Percentiles rank a stretch among this genome's conserved stretches.
These are phyloP conservation scores for Diadromus collaris DNA, from an alignment of 2,888 invertebrate species.

Conservation along the genomic window DNA sequence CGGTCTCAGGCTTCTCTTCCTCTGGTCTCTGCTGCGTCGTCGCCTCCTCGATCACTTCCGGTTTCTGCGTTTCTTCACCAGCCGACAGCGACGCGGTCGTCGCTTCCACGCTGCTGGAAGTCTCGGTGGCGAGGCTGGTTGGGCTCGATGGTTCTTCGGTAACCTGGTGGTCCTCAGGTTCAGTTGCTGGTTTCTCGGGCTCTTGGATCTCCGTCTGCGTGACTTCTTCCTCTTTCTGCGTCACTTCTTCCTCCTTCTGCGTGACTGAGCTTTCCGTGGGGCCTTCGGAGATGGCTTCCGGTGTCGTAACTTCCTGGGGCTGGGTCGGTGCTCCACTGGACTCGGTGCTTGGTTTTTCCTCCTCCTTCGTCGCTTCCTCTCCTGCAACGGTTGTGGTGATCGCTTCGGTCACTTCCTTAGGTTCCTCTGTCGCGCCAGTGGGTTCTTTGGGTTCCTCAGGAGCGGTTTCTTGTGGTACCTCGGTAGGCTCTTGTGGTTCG, in stretches of 20 bases:
- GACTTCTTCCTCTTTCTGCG: constrained; percentile 54
- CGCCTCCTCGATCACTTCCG: neutral
- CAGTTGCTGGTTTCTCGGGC: constrained; percentile 44
- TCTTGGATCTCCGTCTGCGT: constrained; percentile 28
- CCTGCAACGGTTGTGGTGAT: constrained; percentile 1
- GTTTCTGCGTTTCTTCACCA: neutral
- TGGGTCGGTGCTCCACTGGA: constrained; percentile 3
- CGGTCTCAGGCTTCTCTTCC: neutral
- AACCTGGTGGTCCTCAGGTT: neutral
- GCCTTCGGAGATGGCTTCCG: constrained; percentile 38
- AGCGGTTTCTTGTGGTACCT: constrained; percentile 22
- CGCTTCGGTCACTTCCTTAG: constrained; percentile 21
- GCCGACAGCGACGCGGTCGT: neutral
- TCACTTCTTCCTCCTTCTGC: constrained; percentile 32
- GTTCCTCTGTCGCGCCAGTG: constrained; percentile 8
- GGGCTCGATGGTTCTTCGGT: neutral
- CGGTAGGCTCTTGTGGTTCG: constrained; percentile 11
- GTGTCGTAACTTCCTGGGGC: constrained; percentile 31
- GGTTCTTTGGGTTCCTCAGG: constrained; percentile 14
- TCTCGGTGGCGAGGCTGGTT: neutral
- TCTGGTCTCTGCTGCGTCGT: neutral
- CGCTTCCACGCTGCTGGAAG: neutral
- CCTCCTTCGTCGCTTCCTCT: constrained; percentile 20
- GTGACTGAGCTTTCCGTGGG: constrained; percentile 48
- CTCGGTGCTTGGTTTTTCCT: constrained; percentile 20